These are phyloP conservation scores for Arctia plantaginis DNA, from an alignment of 2,888 invertebrate genomes.

Conservation along the genomic window DNA sequence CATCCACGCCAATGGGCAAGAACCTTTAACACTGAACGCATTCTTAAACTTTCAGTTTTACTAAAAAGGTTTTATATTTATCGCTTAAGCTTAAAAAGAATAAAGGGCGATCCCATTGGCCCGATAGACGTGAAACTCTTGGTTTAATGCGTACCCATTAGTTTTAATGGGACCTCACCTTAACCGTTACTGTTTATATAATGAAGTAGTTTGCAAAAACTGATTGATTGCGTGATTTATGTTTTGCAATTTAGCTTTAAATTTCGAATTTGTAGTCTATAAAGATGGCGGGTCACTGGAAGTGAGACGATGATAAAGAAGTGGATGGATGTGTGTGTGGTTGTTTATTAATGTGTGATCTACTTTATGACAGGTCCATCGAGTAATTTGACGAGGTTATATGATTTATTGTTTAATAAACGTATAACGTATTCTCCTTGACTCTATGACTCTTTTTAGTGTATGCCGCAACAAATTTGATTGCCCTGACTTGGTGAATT, in stretches of 20 bases:
- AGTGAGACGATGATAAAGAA: not conserved
- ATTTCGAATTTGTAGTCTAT: conserved; percentile 28
- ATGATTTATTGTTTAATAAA: conserved; percentile 4
- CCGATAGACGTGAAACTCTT: conserved; percentile 60
- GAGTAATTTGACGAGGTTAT: too few species aligned
- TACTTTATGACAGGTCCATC: conserved; percentile 8
- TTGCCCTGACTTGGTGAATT: too few species aligned
- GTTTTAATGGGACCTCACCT: conserved; percentile 65
- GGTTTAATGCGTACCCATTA: conserved; percentile 66
- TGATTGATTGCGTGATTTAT: conserved; percentile 56
- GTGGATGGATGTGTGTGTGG: not conserved
- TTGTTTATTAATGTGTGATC: not conserved
- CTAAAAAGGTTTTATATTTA: conserved; percentile 55
- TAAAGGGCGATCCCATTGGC: conserved; percentile 60
- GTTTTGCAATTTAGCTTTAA: conserved; percentile 51
- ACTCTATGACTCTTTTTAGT: too few species aligned
- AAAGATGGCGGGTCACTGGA: conserved; percentile 11
- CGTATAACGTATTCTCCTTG: too few species aligned
- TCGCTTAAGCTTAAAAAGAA: conserved; percentile 46
- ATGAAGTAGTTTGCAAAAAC: conserved; percentile 46
- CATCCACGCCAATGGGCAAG: conserved; percentile 19
- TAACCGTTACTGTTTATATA: conserved; percentile 47
- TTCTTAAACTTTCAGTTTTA: conserved; percentile 50
- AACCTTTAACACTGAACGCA: conserved; percentile 31
- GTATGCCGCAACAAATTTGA: too few species aligned